These are phyloP conservation scores for Myathropa florea DNA, from an alignment of 2,888 invertebrate genomes.

Conservation along the genomic window DNA sequence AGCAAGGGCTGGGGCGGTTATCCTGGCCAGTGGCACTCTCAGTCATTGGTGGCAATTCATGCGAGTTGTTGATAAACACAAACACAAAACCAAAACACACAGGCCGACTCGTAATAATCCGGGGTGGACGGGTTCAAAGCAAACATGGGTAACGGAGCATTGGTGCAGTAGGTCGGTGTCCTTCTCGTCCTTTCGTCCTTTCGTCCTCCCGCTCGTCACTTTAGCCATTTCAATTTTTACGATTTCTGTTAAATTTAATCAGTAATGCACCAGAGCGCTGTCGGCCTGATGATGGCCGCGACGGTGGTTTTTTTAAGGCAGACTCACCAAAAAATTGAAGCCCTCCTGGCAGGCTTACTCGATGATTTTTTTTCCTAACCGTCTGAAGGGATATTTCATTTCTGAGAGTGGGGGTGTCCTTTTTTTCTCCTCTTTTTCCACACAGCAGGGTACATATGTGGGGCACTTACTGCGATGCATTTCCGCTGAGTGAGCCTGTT, in stretches of 20 bases:
- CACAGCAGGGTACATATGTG: background rate
- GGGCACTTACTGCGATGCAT: background rate
- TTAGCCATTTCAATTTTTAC: slow-evolving; percentile 50
- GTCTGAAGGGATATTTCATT: slow-evolving; percentile 57
- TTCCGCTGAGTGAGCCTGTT: slow-evolving; percentile 50
- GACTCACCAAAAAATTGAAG: background rate
- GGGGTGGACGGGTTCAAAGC: slow-evolving; percentile 17
- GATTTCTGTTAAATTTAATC: slow-evolving; percentile 65
- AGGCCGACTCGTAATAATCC: slow-evolving; percentile 52
- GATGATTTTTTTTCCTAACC: background rate
- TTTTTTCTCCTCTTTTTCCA: background rate
- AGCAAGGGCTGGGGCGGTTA: background rate
- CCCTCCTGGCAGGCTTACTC: background rate
- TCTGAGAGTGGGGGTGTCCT: background rate
- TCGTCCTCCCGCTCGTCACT: slow-evolving; percentile 15
- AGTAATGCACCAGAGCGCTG: slow-evolving; percentile 56
- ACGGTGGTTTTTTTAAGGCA: slow-evolving; percentile 21
- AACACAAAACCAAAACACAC: slow-evolving; percentile 21
- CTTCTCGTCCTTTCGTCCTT: slow-evolving; percentile 3
- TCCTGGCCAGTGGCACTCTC: slow-evolving; percentile 7
- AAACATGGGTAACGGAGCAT: slow-evolving; percentile 43
- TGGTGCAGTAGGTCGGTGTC: slow-evolving; percentile 18
- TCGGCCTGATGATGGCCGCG: slow-evolving; percentile 35
- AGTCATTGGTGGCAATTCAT: slow-evolving; percentile 43
- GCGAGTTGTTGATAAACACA: slow-evolving; percentile 60